Base-by-base conservation (phyloP, 2,888 invertebrate species). In the Gymnosoma rotundatum region DNA sequence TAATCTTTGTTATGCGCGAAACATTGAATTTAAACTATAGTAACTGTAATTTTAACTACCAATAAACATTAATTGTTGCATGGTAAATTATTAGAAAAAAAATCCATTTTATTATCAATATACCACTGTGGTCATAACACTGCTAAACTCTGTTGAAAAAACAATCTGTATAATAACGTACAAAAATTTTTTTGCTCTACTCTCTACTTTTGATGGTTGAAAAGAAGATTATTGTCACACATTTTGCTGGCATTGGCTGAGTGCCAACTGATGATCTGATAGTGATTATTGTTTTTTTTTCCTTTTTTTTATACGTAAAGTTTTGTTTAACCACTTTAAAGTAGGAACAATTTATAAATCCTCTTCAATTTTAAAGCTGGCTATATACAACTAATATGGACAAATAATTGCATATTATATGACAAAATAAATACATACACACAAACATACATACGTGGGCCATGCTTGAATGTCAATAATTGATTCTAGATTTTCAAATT, bases 191-290 rank as follows among this genome's bases (percentile, higher is more conserved):
- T 60, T 14, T 72, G 36, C 14, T 72, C 25, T 21, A 18, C 32
- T 64, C n/a, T 12, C 20, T 38, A 52, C 36, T 38, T 50, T 16
- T 69, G 58, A 61, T 67, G 45, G 52, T 67, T 72, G 52, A 63
- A 36, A 67, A 61, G 36, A 58, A 73, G 75, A 82, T 79, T 82
- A 82, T 73, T 73, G 70, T 83, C 78, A 83, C 74, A 83, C 52
- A 67, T 67, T 78, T 54, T 61, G 66, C 58, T 67, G 54, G 42
- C 42, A 72, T 84, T 86, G 86, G 86, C 86, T 78, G 18, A n/a
- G 61, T 72, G 86, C 86, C 86, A 86, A 60, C 60, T 75, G 75
- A 66, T 78, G 78, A 75, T 75, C 73, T 81, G 80, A 60, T 73
- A 66, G 60, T 70, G 84, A 50, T 75, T 76, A 61, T 61, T 21